Evolutionary conservation across 2,888 invertebrate species (phyloP), one percentile per base, ranked within the genome.

Genomic region (Lissocephala sabroskyi): DNA sequence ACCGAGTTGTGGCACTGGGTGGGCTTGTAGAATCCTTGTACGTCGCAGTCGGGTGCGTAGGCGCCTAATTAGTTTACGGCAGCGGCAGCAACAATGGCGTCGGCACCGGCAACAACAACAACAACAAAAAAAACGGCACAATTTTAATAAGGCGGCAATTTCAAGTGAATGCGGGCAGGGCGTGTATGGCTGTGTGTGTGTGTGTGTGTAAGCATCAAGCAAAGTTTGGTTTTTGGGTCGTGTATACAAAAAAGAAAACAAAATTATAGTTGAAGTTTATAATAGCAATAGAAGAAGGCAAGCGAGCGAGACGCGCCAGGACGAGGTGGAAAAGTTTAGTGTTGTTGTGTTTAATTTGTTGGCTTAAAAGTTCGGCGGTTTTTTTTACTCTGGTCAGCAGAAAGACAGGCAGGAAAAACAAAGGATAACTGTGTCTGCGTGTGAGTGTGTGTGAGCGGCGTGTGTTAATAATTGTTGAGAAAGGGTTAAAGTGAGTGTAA

Each of bases 1-100:
- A 93, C 92, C 56, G 94, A 92, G 63, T 89, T 89, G 86, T 95
- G 94, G 85, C 96, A 96, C 85, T 96, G 96, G 56, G 92, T 91
- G 74, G 93, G 88, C 63, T 91, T 90, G 86, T 94, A 96, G 86
- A 90, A 95, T 57, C 96, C 96, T 84, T 92, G 91, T 64, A 89
- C 88, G 86, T 96, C 95, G 86, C 95, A 96, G 80, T 89, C 89
- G 52, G 94, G 94, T 81, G 90, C 88, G 86, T 92, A 93, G 52
- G 89, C 90, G 62, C 92, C 92, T 90, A 74, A 61, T 76, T 73
- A 66, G 65, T 68, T 61, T 53, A 47, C 61, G 56, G 49, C 16
- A 28, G 13, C 6, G 29, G 18, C 6, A 11, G 18, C 45, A 46
- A 28, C 13, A 28, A 14, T 6, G 13, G 26, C 6, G 9, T 5